These are phyloP conservation scores for Psilanteris sp. DNA, from an alignment of 1,140 invertebrate genomes.

Conservation along the genomic window DNA sequence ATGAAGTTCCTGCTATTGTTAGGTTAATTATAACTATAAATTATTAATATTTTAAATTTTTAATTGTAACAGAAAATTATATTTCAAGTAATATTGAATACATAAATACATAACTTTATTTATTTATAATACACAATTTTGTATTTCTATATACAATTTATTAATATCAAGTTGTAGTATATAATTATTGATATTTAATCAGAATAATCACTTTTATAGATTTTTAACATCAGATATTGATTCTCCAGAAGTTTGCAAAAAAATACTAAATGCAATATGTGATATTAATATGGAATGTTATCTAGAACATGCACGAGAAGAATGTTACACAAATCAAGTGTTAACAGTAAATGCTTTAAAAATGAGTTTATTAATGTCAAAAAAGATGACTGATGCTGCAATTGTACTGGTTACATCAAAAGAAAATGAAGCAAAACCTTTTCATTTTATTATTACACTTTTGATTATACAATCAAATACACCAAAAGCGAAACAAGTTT, in stretches of 20 bases:
- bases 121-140: too few relatives aligned
- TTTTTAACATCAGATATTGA: conserved; percentile 70
- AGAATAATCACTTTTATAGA: too few relatives aligned
- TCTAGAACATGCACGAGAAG: conserved; percentile 64
- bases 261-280: conserved; percentile 68
- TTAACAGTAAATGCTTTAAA: conserved; percentile 69
- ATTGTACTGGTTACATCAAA: conserved; percentile 64
- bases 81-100: too few relatives aligned
- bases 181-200: too few relatives aligned
- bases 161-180: too few relatives aligned
- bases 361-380: conserved; percentile 66
- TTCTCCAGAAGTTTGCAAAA: conserved; percentile 61
- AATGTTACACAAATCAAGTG: conserved; percentile 72
- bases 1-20: conserved; percentile 68
- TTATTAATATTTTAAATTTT: conserved; percentile 3
- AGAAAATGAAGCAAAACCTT: conserved; percentile 67
- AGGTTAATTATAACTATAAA: conserved; percentile 58
- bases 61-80: too few relatives aligned
- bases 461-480: conserved; percentile 60
- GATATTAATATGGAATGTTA: conserved; percentile 70
- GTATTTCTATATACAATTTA: too few relatives aligned
- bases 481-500: conserved; percentile 67
- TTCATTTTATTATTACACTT: conserved; percentile 73
- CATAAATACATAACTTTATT: too few relatives aligned
- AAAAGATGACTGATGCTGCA: conserved; percentile 64